Evolutionary conservation across 2,797 vertebrate species (phyloP).

Genomic region (Zenarchopterus dispar): DNA sequence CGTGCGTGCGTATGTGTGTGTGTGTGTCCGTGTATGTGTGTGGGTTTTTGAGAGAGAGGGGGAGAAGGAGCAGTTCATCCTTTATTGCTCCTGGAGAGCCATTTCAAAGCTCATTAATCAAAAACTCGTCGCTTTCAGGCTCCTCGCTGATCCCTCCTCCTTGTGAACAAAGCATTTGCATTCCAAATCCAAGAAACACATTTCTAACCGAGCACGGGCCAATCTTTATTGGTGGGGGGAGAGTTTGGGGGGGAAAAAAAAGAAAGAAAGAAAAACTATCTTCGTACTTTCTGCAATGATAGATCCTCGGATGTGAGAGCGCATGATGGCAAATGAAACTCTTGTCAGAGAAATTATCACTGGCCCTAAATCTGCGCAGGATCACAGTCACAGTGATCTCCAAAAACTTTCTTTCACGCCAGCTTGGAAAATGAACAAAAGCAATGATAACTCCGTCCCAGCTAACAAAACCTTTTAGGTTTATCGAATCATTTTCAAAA

Average conservation of each 20-base stretch:
- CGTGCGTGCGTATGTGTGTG: slow-evolving; percentile 21
- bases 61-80: slow-evolving; percentile 79
- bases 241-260: slow-evolving; percentile 13
- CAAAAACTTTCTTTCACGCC: slow-evolving; percentile 29
- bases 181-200: slow-evolving; percentile 87
- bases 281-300: slow-evolving; percentile 58
- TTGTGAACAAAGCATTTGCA: slow-evolving; percentile 89
- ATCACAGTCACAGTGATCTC: slow-evolving; percentile 22
- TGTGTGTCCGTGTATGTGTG: slow-evolving; percentile 12
- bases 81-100: slow-evolving; percentile 87
- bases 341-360: slow-evolving; percentile 46
- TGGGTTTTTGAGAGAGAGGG: slow-evolving; percentile 40
- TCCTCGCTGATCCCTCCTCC: slow-evolving; percentile 87
- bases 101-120: slow-evolving; percentile 96
- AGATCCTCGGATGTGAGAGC: slow-evolving; percentile 64
- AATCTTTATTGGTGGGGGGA: slow-evolving; percentile 67
- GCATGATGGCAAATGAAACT: slow-evolving; percentile 53
- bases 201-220: slow-evolving; percentile 81
- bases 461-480: slow-evolving; percentile 10
- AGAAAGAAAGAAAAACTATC: slow-evolving; percentile 22
- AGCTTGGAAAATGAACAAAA: slow-evolving; percentile 7
- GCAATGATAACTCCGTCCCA: background rate
- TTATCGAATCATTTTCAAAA: slow-evolving; percentile 17
- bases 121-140: slow-evolving; percentile 88
- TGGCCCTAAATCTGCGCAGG: slow-evolving; percentile 34